A percentile compares a stretch with the other conserved stretches of the same genome.
Evolutionary conservation across 1,140 invertebrate genomes (phyloP).

Genomic region (Eurosta solidaginis): DNA sequence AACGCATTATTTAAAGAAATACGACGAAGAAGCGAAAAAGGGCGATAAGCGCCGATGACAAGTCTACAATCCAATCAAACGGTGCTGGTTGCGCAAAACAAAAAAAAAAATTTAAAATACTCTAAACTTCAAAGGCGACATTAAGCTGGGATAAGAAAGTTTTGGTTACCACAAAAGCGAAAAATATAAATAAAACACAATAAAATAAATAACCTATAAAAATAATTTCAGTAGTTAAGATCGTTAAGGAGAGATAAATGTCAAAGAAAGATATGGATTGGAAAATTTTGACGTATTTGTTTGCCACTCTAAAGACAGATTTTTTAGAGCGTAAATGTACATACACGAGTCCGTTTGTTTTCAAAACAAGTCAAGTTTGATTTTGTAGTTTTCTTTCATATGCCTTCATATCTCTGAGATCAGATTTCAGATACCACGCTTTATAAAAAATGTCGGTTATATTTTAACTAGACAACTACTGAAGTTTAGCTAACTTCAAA

Average conservation of each 20-base stretch:
- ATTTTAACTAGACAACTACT: too few relatives aligned
- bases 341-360: too few relatives aligned
- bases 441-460: too few relatives aligned
- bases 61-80: neutral
- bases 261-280: too few relatives aligned
- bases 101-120: neutral
- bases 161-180: neutral
- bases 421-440: too few relatives aligned
- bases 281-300: too few relatives aligned
- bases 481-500: too few relatives aligned
- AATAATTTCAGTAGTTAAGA: conserved; percentile 1
- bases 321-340: too few relatives aligned
- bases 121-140: neutral
- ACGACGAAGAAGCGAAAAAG: neutral
- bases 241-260: neutral
- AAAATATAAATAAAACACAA: neutral
- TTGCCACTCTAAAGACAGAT: too few relatives aligned
- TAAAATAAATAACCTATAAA: neutral
- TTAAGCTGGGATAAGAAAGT: conserved; percentile 1
- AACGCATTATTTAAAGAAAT: neutral
- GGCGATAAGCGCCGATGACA: conserved; percentile 8
- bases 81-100: neutral
- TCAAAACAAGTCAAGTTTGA: too few relatives aligned
- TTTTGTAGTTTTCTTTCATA: too few relatives aligned
- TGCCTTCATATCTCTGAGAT: too few relatives aligned